A percentile compares a stretch with the other conserved stretches of the same genome.
Conservation (phyloP, 2,113 vertebrate genomes). For the Oreochromis tanganicae region DNA sequence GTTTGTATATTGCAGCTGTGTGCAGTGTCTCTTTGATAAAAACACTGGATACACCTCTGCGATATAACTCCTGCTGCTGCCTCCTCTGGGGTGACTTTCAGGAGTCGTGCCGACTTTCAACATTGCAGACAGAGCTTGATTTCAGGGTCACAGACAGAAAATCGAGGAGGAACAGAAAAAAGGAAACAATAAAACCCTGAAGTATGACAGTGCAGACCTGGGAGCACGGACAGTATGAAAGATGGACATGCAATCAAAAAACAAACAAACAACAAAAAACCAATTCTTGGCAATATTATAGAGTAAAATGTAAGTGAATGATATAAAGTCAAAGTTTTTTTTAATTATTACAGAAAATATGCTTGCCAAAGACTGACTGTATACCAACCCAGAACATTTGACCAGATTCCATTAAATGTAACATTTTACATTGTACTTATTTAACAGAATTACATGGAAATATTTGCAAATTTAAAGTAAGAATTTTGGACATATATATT, state of each 20-base stretch:
- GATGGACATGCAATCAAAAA: not conserved
- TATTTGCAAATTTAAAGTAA: not conserved
- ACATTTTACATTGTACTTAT: not conserved
- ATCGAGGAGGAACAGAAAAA: not conserved
- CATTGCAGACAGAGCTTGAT: not conserved
- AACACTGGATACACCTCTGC: not conserved
- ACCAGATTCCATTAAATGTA: not conserved
- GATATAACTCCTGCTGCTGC: not conserved
- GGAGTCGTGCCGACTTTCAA: not conserved
- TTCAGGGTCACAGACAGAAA: not conserved
- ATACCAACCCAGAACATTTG: not conserved
- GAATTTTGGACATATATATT: not conserved
- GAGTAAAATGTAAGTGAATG: not conserved
- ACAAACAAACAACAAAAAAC: accelerated
- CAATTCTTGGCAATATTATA: not conserved
- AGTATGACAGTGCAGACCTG: not conserved
- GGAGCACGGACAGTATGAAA: not conserved
- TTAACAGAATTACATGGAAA: not conserved
- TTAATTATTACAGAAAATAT: not conserved
- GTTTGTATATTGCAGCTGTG: not conserved
- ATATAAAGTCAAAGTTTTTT: not conserved
- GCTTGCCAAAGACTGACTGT: not conserved
- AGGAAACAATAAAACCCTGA: not conserved
- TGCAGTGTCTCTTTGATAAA: not conserved
- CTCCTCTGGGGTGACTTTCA: not conserved